phyloP scores from a whole-genome alignment of 2,113 vertebrate genomes.

The Eidolon helvum region DNA sequence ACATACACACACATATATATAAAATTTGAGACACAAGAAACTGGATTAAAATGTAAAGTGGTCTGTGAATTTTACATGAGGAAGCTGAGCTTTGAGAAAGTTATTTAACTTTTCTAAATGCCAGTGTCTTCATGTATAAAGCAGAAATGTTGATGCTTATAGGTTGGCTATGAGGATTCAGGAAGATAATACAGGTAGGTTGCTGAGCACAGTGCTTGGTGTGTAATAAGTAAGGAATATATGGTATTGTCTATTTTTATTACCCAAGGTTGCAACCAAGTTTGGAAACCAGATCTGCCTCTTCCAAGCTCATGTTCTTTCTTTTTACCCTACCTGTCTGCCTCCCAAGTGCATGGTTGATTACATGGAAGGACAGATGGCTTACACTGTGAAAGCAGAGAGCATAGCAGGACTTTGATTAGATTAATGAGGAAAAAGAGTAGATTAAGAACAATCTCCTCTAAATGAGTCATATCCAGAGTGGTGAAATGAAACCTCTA shows the following conservation, averaged over 20 bases:
- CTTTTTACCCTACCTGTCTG: background rate
- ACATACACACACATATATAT: background rate
- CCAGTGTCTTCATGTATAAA: background rate
- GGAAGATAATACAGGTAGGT: background rate
- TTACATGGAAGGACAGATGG: background rate
- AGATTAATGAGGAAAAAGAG: background rate
- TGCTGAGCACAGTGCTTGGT: background rate
- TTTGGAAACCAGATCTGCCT: constrained; percentile 27
- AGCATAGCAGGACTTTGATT: background rate
- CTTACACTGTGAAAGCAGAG: background rate
- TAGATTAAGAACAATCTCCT: background rate
- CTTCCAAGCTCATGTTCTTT: background rate
- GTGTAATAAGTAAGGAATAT: background rate
- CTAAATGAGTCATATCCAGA: background rate
- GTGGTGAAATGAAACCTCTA: background rate
- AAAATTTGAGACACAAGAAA: background rate
- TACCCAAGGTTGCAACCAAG: background rate
- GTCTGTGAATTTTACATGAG: background rate
- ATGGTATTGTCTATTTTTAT: background rate
- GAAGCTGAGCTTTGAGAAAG: background rate
- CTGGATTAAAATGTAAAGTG: background rate
- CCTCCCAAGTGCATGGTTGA: background rate
- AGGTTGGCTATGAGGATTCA: background rate
- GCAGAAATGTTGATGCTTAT: background rate
- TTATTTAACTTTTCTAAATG: background rate